Base-by-base conservation (phyloP, 2,888 invertebrate genomes). In the Hyposoter dolosus region DNA sequence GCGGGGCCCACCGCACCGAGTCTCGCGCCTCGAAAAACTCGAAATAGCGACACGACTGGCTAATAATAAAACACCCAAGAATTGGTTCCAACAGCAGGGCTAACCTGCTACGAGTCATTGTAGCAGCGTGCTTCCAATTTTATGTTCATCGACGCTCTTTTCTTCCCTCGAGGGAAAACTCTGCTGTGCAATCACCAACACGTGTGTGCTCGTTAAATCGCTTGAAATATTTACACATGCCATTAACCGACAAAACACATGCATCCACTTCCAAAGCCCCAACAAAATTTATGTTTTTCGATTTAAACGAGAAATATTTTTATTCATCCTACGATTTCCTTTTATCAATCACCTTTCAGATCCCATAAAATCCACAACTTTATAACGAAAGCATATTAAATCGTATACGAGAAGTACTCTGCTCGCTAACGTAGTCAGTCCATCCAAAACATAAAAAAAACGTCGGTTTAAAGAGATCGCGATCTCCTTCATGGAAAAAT, bases 41-140 rank as follows among this genome's bases (percentile, higher is more conserved):
- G 79, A 79, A 79, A 79, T 79, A 79, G 79, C 28, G 71, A 45
- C 71, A 71, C 79, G 56, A 32, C 32, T 43, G 9, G 77, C 79
- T 79, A 79, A 79, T 71, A 79, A 79, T 79, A 79, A 71, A 78
- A 53, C 77, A 17, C 17, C 19, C 6, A 68, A 43, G 53, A 43
- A 35, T 6, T 3, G 28, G 1, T 28, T 0, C n/a, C 17, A 23
- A 60, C 28, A 50, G 77, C 32, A 23, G 66, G 19, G 53, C 12
- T 60, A 66, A 53, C 17, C 35, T 53, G 10, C 35, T 53, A 28
- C 65, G 76, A 23, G 65, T 63, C 45, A 47, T 43, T 66, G 77
- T 23, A 40, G 65, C 19, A 50, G 63, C 28, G 15, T 12, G 76
- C 23, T 50, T 23, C 50, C 23, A 23, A 65, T 65, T 77, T 75